Evolutionary conservation across 2,113 vertebrate species (phyloP).

Genomic region (Abramis brama): DNA sequence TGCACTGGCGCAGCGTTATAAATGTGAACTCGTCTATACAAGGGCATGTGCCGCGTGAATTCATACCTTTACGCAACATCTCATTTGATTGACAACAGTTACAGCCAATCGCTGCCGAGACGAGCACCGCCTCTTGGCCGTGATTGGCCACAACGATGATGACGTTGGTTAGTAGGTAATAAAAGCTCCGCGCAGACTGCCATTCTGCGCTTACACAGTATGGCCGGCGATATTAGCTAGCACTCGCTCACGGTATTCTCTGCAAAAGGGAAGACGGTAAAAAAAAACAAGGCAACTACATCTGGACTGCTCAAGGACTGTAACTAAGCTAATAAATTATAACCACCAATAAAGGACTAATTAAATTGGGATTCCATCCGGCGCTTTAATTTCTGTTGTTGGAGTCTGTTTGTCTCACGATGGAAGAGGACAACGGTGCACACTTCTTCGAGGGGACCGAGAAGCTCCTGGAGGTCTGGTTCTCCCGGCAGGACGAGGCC

Average conservation of each 20-base stretch:
- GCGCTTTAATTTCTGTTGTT: conserved; percentile 84
- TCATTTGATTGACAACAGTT: conserved; percentile 46
- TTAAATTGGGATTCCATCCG: conserved; percentile 63
- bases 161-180: conserved; percentile 65
- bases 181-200: conserved; percentile 69
- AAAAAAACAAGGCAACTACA: conserved; percentile 77
- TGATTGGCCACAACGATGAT: conserved; percentile 35
- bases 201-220: conserved; percentile 91
- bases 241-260: conserved; percentile 95
- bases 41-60: background rate
- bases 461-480: conserved; percentile 99
- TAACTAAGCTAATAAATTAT: conserved; percentile 81
- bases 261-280: conserved; percentile 91
- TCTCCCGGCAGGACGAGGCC: conserved; percentile 91
- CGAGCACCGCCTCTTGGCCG: rapidly evolving
- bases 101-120: background rate
- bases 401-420: conserved; percentile 89
- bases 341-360: conserved; percentile 69
- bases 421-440: conserved; percentile 93
- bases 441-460: conserved; percentile 99
- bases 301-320: conserved; percentile 80
- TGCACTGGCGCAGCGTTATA: background rate
- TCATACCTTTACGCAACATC: background rate
- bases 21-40: background rate
- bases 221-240: conserved; percentile 99